These are phyloP conservation scores for Columba livia DNA, from an alignment of 2,113 vertebrate species.

Conservation along the genomic window DNA sequence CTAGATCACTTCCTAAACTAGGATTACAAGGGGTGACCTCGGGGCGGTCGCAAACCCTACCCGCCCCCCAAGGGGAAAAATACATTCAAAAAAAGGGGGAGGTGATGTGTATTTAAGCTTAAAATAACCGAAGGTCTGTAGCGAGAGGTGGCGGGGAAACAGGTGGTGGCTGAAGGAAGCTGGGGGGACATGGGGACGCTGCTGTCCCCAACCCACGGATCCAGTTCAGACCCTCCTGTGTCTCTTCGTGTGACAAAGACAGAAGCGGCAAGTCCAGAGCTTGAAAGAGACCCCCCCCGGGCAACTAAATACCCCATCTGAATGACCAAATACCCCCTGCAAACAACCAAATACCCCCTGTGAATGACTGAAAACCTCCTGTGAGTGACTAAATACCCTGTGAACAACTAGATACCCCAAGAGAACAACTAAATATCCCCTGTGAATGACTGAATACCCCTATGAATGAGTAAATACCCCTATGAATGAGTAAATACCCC, in stretches of 20 bases:
- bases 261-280: background rate
- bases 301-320: too few species aligned
- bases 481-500: too few species aligned
- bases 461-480: too few species aligned
- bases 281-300: too few species aligned
- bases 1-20: background rate
- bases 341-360: too few species aligned
- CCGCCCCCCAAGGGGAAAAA: rapidly evolving
- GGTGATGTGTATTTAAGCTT: background rate
- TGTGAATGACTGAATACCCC: too few species aligned
- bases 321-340: too few species aligned
- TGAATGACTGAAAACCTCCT: too few species aligned
- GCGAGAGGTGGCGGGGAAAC: background rate
- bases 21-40: background rate
- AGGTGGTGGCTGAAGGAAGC: background rate
- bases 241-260: rapidly evolving
- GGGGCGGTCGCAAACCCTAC: rapidly evolving
- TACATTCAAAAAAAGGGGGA: too few species aligned
- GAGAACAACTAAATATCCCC: too few species aligned
- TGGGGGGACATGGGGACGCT: background rate
- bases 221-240: background rate
- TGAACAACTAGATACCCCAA: background rate
- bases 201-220: too few species aligned
- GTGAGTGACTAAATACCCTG: too few species aligned
- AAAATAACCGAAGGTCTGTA: background rate